Percentiles rank a stretch among this genome's conserved stretches.
These are phyloP conservation scores for Lamprologus sp. DNA, from an alignment of 2,113 vertebrate genomes.

Conservation along the genomic window DNA sequence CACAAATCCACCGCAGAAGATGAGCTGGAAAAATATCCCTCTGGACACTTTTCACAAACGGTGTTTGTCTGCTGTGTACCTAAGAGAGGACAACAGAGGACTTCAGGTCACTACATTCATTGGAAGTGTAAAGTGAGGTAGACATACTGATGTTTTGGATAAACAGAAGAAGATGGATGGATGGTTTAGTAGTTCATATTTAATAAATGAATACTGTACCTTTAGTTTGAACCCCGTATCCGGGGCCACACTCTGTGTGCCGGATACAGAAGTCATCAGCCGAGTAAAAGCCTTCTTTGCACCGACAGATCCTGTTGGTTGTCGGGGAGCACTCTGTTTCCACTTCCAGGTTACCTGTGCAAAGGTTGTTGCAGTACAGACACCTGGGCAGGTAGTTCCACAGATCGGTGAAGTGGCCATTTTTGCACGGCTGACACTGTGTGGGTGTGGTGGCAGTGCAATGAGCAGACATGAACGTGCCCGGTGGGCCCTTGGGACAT, in stretches of 20 bases:
- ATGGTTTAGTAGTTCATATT: not conserved
- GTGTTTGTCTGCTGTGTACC: constrained; percentile 52
- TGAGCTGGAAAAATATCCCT: constrained; percentile 52
- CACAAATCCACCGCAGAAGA: constrained; percentile 42
- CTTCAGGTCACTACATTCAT: not conserved
- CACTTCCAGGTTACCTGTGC: constrained; percentile 41
- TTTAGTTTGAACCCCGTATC: constrained; percentile 32
- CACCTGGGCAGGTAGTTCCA: constrained; percentile 68
- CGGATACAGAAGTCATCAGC: constrained; percentile 36
- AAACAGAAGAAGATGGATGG: fast-evolving
- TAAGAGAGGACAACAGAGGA: constrained; percentile 11
- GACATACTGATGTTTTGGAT: not conserved
- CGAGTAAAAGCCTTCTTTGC: constrained; percentile 55
- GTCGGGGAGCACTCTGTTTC: constrained; percentile 46
- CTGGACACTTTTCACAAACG: constrained; percentile 46
- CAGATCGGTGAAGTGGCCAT: constrained; percentile 51
- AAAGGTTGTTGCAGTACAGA: constrained; percentile 65
- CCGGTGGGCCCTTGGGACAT: constrained; percentile 57
- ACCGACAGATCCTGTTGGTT: constrained; percentile 62
- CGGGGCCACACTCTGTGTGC: constrained; percentile 42
- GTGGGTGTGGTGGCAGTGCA: constrained; percentile 51
- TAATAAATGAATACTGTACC: not conserved
- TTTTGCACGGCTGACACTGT: constrained; percentile 27
- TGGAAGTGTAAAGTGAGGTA: fast-evolving
- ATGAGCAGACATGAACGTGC: constrained; percentile 13